Evolutionary conservation across 1,140 invertebrate genomes (phyloP).

Genomic region (Yoshiicerus persimilis): DNA sequence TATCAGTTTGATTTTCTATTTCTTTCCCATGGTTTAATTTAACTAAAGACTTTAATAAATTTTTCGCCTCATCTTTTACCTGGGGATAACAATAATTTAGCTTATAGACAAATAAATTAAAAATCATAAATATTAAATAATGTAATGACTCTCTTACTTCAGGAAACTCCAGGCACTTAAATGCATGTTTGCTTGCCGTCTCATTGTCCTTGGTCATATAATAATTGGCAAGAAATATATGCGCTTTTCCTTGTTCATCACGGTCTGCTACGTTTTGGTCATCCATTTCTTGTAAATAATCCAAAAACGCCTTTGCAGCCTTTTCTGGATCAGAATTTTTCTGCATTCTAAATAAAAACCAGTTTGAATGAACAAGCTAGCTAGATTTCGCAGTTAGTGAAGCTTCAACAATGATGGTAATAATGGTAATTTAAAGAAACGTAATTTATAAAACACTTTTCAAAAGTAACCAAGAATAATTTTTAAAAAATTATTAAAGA

Average conservation of each 20-base stretch:
- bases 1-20: neutral
- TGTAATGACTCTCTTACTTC: constrained; percentile 55
- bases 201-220: constrained; percentile 77
- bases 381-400: neutral
- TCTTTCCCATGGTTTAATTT: constrained; percentile 39
- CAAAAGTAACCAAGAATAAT: too few relatives aligned
- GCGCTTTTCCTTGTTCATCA: constrained; percentile 77
- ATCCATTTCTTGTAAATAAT: constrained; percentile 80
- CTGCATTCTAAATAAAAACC: constrained; percentile 65
- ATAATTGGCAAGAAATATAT: constrained; percentile 87
- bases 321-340: constrained; percentile 80
- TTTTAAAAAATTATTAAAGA: too few relatives aligned
- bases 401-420: too few relatives aligned
- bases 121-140: too few relatives aligned
- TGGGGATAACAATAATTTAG: constrained; percentile 53
- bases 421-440: too few relatives aligned
- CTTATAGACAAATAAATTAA: neutral
- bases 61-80: constrained; percentile 90
- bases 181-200: constrained; percentile 84
- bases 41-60: constrained; percentile 60
- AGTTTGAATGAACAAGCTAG: neutral
- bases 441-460: too few relatives aligned
- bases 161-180: constrained; percentile 84
- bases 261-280: constrained; percentile 63
- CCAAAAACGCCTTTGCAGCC: constrained; percentile 85